Percentiles rank a stretch among this genome's conserved stretches.
Conservation (phyloP, 2,888 invertebrate genomes). For the Macrophya annulata region DNA sequence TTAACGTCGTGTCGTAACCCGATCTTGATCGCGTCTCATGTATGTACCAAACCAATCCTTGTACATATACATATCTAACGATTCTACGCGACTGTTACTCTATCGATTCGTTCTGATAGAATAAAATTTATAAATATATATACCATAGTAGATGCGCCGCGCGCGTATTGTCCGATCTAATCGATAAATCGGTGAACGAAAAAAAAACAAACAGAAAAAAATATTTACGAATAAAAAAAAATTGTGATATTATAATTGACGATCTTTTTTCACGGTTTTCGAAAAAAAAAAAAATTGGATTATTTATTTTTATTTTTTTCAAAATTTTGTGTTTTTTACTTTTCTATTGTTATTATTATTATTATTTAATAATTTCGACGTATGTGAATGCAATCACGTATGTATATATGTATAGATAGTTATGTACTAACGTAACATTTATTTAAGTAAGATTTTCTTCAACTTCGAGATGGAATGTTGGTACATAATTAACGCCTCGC, state of each 20-base stretch:
- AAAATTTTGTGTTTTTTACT: neutral
- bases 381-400: neutral
- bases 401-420: neutral
- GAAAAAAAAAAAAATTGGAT: too few species aligned
- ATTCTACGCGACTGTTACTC: neutral
- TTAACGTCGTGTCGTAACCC: constrained; percentile 24
- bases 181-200: too few species aligned
- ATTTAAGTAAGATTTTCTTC: neutral
- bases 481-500: constrained; percentile 34
- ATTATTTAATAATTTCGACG: neutral
- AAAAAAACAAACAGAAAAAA: too few species aligned
- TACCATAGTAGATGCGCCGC: too few species aligned
- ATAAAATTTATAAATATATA: neutral
- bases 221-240: too few species aligned
- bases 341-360: neutral
- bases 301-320: neutral
- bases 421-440: too few species aligned
- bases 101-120: neutral
- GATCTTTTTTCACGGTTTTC: too few species aligned
- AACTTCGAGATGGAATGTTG: neutral
- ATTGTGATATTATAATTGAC: neutral
- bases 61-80: neutral
- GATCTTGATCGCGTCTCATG: constrained; percentile 20
- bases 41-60: neutral
- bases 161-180: too few species aligned